Percentiles rank a stretch among this genome's conserved stretches.
These are phyloP conservation scores for Blennius ocellaris DNA, from an alignment of 2,113 vertebrate species.

Conservation along the genomic window DNA sequence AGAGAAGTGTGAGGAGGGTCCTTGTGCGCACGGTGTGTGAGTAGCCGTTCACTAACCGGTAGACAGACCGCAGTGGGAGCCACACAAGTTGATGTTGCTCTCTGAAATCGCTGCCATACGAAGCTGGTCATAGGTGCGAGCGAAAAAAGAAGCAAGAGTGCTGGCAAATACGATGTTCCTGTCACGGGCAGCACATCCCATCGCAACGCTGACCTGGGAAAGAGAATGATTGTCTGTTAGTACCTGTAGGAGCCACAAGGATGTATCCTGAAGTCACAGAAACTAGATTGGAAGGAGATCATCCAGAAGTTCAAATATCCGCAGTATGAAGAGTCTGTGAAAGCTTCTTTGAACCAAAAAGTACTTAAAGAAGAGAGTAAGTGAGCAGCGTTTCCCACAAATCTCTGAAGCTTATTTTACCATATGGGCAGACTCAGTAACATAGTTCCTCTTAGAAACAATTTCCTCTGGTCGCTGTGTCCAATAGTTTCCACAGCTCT, in stretches of 20 bases:
- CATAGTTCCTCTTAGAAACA: constrained; percentile 54
- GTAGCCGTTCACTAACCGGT: constrained; percentile 85
- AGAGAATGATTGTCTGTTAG: constrained; percentile 9
- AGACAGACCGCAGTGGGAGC: constrained; percentile 95
- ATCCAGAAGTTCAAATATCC: constrained; percentile 29
- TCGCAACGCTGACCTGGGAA: constrained; percentile 89
- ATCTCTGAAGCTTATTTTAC: constrained; percentile 45
- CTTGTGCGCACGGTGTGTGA: neutral
- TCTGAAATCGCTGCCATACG: constrained; percentile 95
- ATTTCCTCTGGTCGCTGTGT: constrained; percentile 65
- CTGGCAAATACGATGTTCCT: constrained; percentile 92
- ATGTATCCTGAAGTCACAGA: neutral
- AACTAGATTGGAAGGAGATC: constrained; percentile 10
- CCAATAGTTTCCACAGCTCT: constrained; percentile 15
- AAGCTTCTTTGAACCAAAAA: constrained; percentile 44
- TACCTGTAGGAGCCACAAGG: neutral
- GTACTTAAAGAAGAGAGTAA: constrained; percentile 12
- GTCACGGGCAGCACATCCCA: constrained; percentile 90
- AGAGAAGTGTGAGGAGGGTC: constrained; percentile 13
- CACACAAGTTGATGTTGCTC: constrained; percentile 94
- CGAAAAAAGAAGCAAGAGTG: constrained; percentile 92
- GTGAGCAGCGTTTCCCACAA: constrained; percentile 22
- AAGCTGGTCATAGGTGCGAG: constrained; percentile 92
- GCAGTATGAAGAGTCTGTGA: constrained; percentile 5
- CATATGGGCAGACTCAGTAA: constrained; percentile 63